These are phyloP conservation scores for Oscheius myriophilus DNA, from an alignment of 2,888 invertebrate species.

Conservation along the genomic window DNA sequence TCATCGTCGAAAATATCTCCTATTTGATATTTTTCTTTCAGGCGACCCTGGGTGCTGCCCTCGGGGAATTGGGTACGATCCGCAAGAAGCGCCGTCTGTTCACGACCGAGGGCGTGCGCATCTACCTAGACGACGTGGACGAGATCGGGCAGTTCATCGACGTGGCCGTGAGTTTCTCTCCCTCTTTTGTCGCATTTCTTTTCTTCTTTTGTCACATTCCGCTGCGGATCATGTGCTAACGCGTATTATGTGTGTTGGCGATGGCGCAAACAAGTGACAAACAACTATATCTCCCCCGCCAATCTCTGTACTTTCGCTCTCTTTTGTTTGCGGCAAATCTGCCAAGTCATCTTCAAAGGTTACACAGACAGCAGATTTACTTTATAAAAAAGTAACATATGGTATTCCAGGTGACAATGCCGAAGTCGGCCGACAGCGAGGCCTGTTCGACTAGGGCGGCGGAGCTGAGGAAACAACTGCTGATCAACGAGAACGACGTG, in stretches of 20 bases:
- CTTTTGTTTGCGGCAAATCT: no score
- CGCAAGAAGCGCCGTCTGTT: conserved; percentile 37
- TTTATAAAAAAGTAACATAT: no score
- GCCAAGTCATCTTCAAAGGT: no score
- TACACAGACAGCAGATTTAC: no score
- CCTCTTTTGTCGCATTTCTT: background rate
- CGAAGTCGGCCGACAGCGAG: conserved; percentile 11
- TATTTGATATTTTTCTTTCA: no score
- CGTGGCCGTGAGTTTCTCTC: conserved; percentile 30
- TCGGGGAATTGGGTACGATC: conserved; percentile 33
- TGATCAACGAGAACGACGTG: conserved; percentile 17
- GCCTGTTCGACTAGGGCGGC: conserved; percentile 16
- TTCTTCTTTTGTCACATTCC: background rate
- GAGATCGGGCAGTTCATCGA: conserved; percentile 38
- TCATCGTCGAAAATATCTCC: no score
- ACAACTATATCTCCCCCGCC: background rate
- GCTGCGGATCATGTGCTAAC: conserved; percentile 1
- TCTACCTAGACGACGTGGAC: conserved; percentile 37
- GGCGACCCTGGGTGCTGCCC: conserved; percentile 35
- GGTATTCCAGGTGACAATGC: conserved; percentile 21
- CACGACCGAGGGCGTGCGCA: conserved; percentile 29
- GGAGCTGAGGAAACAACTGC: conserved; percentile 21
- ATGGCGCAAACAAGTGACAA: background rate
- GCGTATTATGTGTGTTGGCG: background rate
- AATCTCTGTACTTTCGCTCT: background rate